Conservation (phyloP, 2,888 invertebrate genomes). For the Mesorhabditis spiculigera region DNA sequence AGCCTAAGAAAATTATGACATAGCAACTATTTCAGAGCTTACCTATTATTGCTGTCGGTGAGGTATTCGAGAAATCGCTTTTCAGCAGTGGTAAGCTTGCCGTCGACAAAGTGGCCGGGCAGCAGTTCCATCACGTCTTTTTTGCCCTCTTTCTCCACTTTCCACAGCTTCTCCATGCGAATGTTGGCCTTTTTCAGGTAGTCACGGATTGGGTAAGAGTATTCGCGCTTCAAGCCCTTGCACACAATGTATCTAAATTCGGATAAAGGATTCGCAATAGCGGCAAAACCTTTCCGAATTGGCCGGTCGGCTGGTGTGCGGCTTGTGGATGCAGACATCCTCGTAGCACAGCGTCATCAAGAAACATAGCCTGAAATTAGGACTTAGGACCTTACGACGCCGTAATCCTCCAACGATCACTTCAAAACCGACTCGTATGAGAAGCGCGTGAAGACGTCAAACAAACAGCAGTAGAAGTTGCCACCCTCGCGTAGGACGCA, state of each 20-base stretch:
- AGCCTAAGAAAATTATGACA: conserved; percentile 24
- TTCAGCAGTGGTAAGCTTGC: conserved; percentile 61
- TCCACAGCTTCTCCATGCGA: conserved; percentile 65
- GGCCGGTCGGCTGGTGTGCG: conserved; percentile 91
- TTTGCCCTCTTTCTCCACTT: conserved; percentile 42
- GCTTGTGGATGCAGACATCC: conserved; percentile 82
- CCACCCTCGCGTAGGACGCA: conserved; percentile 79
- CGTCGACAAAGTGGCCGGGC: conserved; percentile 67
- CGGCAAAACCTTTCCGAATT: conserved; percentile 77
- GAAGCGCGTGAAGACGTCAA: conserved; percentile 82
- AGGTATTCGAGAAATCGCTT: conserved; percentile 77
- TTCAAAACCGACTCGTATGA: conserved; percentile 59
- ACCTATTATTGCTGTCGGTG: conserved; percentile 73
- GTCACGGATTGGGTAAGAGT: conserved; percentile 67
- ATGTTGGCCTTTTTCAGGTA: conserved; percentile 68
- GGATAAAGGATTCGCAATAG: not conserved
- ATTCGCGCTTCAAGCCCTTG: conserved; percentile 71
- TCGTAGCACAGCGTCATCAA: conserved; percentile 87
- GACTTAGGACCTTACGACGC: no score
- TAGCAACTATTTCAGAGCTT: no score
- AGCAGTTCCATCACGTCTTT: conserved; percentile 26
- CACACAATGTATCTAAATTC: conserved; percentile 75
- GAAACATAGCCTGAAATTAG: conserved; percentile 68
- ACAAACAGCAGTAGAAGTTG: conserved; percentile 90
- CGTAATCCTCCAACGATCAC: not conserved